These are phyloP conservation scores for Enteromius viviparus DNA, from an alignment of 2,797 vertebrate species.

Conservation along the genomic window DNA sequence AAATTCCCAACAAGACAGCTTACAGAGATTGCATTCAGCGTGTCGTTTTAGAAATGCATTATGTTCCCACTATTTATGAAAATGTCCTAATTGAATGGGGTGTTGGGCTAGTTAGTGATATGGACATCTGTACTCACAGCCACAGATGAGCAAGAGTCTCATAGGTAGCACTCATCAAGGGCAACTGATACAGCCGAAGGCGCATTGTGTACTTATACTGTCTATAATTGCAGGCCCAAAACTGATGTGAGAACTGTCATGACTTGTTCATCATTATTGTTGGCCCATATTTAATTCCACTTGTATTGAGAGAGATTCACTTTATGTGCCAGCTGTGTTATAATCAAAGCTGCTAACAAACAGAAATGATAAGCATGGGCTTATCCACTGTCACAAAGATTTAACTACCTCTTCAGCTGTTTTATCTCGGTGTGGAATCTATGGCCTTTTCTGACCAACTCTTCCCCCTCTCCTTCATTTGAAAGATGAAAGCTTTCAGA, in stretches of 20 bases:
- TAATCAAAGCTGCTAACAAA: conserved; percentile 30
- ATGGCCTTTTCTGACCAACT: conserved; percentile 12
- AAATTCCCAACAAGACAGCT: conserved; percentile 20
- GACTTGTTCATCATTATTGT: conserved; percentile 15
- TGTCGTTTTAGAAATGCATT: conserved; percentile 1
- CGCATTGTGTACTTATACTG: conserved; percentile 11
- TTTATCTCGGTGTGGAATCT: conserved; percentile 20
- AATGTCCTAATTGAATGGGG: neutral
- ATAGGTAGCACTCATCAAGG: conserved; percentile 23
- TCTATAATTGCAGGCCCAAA: conserved; percentile 14
- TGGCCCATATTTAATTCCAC: conserved; percentile 18
- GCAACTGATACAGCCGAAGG: conserved; percentile 7
- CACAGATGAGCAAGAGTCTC: conserved; percentile 1
- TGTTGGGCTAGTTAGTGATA: neutral
- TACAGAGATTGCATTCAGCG: conserved; percentile 14
- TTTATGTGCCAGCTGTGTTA: conserved; percentile 8
- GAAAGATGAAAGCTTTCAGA: conserved; percentile 44
- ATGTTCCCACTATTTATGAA: conserved; percentile 24
- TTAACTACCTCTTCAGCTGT: conserved; percentile 40
- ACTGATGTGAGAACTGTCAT: conserved; percentile 10
- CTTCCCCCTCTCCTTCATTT: neutral
- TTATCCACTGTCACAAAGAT: conserved; percentile 2
- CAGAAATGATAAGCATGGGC: neutral
- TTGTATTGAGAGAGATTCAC: neutral
- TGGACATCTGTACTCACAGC: conserved; percentile 22